Evolutionary conservation across 2,888 invertebrate species (phyloP).

Genomic region (Elaeidobius kamerunicus): DNA sequence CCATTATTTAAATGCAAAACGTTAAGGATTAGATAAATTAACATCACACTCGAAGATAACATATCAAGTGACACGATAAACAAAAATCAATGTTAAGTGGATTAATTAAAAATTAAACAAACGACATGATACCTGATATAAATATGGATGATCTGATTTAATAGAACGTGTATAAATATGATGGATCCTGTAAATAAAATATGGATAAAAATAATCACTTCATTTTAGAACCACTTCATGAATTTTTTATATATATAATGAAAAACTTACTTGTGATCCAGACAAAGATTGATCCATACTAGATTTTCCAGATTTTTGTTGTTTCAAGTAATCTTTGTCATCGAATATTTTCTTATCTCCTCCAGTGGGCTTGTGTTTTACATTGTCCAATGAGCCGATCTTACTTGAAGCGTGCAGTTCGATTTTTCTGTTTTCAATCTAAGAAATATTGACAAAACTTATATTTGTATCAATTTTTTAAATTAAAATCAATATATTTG

Average conservation of each 20-base stretch:
- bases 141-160: slow-evolving; percentile 29
- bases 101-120: slow-evolving; percentile 7
- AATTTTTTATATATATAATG: background rate
- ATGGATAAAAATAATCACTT: slow-evolving; percentile 16
- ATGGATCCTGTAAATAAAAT: slow-evolving; percentile 40
- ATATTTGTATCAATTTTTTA: no score
- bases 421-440: slow-evolving; percentile 88
- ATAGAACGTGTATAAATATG: slow-evolving; percentile 44
- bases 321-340: slow-evolving; percentile 87
- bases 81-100: slow-evolving; percentile 40
- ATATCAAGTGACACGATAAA: background rate
- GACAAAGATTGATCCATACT: slow-evolving; percentile 55
- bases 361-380: slow-evolving; percentile 88
- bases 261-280: slow-evolving; percentile 54
- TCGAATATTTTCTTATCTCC: slow-evolving; percentile 93
- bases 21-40: no score
- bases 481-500: no score
- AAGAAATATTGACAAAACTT: no score
- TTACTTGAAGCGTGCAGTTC: slow-evolving; percentile 92
- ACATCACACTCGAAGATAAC: no score
- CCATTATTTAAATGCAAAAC: no score
- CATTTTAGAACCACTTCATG: background rate
- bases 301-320: slow-evolving; percentile 55
- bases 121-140: slow-evolving; percentile 22
- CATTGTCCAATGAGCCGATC: slow-evolving; percentile 87